Evolutionary conservation across 2,888 invertebrate species (phyloP), one percentile per base, ranked within the genome.

Genomic region (Halictus quadricinctus): DNA sequence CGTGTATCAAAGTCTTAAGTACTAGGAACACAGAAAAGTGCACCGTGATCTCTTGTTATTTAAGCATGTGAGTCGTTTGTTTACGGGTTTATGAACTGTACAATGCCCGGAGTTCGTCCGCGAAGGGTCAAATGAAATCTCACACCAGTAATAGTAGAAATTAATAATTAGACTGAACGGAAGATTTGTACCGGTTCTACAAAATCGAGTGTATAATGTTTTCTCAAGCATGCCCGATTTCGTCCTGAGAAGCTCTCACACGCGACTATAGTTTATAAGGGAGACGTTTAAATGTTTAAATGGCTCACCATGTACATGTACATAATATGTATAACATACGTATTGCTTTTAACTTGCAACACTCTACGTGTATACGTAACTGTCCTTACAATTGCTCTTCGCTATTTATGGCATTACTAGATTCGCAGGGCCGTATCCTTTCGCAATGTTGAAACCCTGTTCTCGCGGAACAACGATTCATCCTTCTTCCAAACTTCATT

Each of bases 271-370:
- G 29, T 64, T 18, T 36, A 3, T 3, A 64, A 64, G 64, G 8
- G 64, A 64, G 1, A 36, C 64, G 8, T 64, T 64, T 29, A 64
- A 64, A 29, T 29, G 64, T 64, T 64, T 64, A 64, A 29, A 18
- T 64, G 64, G 64, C 64, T 64, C 29, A 8, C 15, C 64, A 8
- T 50, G 29, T 72, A 50, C 48, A 48, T 48, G 25, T 29, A 50
- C 48, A 50, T 50, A 72, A 73, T 29, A 36, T 73, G 7, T 29
- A 64, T 64, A 64, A 64, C 64, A 64, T 73, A 72, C 69, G 76
- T 76, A 84, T 85, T 76, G 78, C 85, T 84, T 76, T 36, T n/a
- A 80, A 77, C 2, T 77, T 25, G 86, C 82, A 81, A 81, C 46
- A 70, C 60, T 76, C 21, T 69, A 58, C 41, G 48, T 48, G 25